Evolutionary conservation across 2,888 invertebrate species (phyloP), one percentile per base, ranked within the genome.

Genomic region (Synergus itoensis): DNA sequence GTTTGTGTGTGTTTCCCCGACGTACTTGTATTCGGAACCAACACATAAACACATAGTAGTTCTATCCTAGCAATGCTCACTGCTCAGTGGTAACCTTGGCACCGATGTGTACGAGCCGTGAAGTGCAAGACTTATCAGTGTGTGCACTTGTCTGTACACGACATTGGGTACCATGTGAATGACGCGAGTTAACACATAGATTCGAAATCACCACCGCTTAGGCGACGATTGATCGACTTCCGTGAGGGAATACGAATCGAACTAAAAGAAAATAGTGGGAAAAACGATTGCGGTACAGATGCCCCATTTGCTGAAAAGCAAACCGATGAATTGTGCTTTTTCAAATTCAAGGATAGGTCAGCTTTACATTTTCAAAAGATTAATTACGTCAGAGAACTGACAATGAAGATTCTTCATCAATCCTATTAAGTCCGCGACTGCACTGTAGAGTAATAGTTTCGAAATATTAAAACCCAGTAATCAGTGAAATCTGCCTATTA

Each of bases 81-180:
- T 81, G 82, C 84, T 80, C 79, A 81, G 80, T 82, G 82, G 85
- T 88, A 89, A 91, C 91, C 91, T 91, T 91, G 91, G 91, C 91
- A 91, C 90, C 89, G 88, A 90, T 91, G 89, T 87, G 90, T 90
- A 89, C 88, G 85, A 90, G 87, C 89, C 90, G 87, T 89, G 89
- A 90, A 90, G 90, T 89, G 89, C 89, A 89, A 83, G 79, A 82
- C 79, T 80, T 82, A 81, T 84, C 82, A 77, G 82, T 79, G 76
- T 79, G 76, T 79, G 80, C 80, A 79, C 79, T 81, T 80, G 79
- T 81, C 79, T 79, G 79, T 80, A 80, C 79, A 81, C 82, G 79
- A 82, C 81, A 84, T 82, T 83, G 81, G 83, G 80, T 73, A 53
- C 36, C 28, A 73, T 21, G 21, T 14, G 53, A 36, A 21, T 21